Evolutionary conservation across 2,113 vertebrate genomes (phyloP).

Genomic region (Centropus bengalensis): DNA sequence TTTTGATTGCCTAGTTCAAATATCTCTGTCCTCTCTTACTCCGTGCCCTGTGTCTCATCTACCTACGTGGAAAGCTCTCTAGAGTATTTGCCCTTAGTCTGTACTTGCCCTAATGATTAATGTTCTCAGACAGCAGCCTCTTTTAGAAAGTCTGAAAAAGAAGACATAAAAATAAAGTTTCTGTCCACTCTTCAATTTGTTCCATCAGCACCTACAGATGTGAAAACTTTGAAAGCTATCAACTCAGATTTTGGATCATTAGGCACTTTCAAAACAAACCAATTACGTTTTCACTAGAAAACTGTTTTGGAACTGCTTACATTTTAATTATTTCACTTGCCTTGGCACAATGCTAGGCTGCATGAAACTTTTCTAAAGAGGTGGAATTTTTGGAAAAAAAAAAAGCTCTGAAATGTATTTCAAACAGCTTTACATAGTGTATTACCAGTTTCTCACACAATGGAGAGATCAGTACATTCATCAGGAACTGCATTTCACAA

Average conservation of each 20-base stretch:
- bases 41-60: neutral
- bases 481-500: neutral
- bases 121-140: neutral
- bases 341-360: neutral
- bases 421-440: neutral
- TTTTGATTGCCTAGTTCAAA: neutral
- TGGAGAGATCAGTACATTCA: slow-evolving; percentile 1
- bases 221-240: neutral
- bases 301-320: neutral
- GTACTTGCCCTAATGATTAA: neutral
- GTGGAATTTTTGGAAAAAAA: neutral
- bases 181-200: neutral
- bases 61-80: neutral
- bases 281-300: neutral
- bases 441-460: neutral
- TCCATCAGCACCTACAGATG: neutral
- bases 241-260: neutral
- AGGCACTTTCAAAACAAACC: slow-evolving; percentile 4
- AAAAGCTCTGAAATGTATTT: neutral
- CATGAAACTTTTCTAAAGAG: neutral
- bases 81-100: neutral
- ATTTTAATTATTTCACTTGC: neutral
- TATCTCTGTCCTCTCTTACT: neutral
- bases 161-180: neutral
- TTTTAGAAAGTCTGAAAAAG: neutral